A percentile compares a stretch with the other conserved stretches of the same genome.
Conservation (phyloP, 1,140 invertebrate species). For the Bombyx mori region DNA sequence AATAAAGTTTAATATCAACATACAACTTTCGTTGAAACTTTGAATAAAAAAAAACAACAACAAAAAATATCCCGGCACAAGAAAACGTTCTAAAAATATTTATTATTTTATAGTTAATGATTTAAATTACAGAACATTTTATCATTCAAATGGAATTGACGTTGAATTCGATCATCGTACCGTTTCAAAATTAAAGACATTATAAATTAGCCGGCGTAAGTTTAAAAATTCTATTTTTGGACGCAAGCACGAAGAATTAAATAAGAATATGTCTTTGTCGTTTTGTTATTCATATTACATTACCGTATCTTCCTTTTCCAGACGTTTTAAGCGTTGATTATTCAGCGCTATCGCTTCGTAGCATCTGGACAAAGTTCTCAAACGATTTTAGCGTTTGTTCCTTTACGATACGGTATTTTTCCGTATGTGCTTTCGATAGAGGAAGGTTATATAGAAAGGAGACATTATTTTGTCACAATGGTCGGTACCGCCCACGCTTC, state of each 20-base stretch:
- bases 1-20: no score
- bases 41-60: no score
- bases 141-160: no score
- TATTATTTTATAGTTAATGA: no score
- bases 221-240: slow-evolving; percentile 29
- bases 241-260: slow-evolving; percentile 60
- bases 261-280: slow-evolving; percentile 64
- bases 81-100: no score
- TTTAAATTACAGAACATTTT: no score
- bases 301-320: slow-evolving; percentile 69
- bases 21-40: no score
- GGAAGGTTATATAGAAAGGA: slow-evolving; percentile 49
- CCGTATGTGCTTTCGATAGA: slow-evolving; percentile 18
- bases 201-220: no score
- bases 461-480: slow-evolving; percentile 70
- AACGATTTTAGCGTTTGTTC: slow-evolving; percentile 30
- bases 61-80: no score
- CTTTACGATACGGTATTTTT: slow-evolving; percentile 34
- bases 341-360: slow-evolving; percentile 58
- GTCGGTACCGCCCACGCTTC: slow-evolving; percentile 56
- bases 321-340: slow-evolving; percentile 70
- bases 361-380: slow-evolving; percentile 44
- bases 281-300: slow-evolving; percentile 70
- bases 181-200: no score
- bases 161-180: no score